Evolutionary conservation across 2,113 vertebrate species (phyloP), one percentile per base, ranked within the genome.

Genomic region (Sylvia atricapilla): DNA sequence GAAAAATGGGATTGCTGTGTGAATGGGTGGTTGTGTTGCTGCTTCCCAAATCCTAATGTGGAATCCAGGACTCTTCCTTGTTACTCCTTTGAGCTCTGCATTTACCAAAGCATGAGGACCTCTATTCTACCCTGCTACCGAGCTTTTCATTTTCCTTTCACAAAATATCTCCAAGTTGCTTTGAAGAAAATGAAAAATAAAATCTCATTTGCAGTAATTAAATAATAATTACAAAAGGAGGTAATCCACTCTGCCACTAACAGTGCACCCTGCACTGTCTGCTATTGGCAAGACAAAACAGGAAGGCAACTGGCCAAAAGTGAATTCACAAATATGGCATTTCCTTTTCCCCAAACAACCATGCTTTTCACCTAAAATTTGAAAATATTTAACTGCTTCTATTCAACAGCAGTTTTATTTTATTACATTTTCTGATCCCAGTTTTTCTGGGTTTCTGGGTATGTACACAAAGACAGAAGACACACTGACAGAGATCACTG

Each of bases 391-490:
- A 62, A 50, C 41, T 70, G 30, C 35, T 74, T 31, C 9, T 59
- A 27, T 77, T 41, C 13, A 59, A 19, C 3, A 18, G 20, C 25
- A 33, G 6, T 46, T 72, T 64, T n/a, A 13, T 53, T 76, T 59
- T 33, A 28, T 37, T 60, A 2, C 8, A n/a, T 60, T 67, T 75
- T 47, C 43, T 86, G 50, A 44, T 79, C 15, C 22, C 1, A 33
- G 0, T 11, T 41, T 35, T 43, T 22, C 37, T 3, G 37, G 11
- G 31, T 37, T 4, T 20, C 28, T 4, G 3, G 3, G 2, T 49
- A 9, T 2, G 30, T 11, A 17, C 9, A 43, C 10, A 43, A 83
- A 77, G 20, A 77, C 7, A 87, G 46, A 47, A 47, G 33, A 74
- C 11, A 30, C 23, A 19, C 19, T 15, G 52, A 49, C 14, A 66